Conservation (phyloP, 2,888 invertebrate species). For the Matsumyia berberina region DNA sequence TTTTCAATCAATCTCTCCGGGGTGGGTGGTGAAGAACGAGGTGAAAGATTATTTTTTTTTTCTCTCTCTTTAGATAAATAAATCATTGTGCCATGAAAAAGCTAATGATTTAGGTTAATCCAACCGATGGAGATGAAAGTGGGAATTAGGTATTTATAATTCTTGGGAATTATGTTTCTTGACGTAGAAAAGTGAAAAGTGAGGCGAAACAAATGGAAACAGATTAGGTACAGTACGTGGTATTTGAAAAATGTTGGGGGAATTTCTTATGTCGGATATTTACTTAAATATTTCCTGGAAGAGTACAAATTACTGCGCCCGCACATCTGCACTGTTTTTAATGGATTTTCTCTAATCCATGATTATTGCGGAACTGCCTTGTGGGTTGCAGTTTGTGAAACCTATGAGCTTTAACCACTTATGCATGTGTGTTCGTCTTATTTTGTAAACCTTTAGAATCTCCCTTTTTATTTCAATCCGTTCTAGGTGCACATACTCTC, state of each 20-base stretch:
- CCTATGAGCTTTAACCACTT: too few relatives aligned
- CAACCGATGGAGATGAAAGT: conserved; percentile 8
- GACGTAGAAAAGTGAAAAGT: conserved; percentile 9
- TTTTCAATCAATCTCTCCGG: conserved; percentile 17
- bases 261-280: too few relatives aligned
- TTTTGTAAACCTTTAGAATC: too few relatives aligned
- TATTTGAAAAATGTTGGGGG: background rate
- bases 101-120: conserved; percentile 21
- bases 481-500: too few relatives aligned
- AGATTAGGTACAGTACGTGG: background rate
- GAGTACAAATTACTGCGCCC: too few relatives aligned
- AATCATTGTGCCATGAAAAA: conserved; percentile 17
- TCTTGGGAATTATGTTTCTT: conserved; percentile 8
- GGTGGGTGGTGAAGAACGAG: background rate
- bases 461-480: too few relatives aligned
- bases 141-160: conserved; percentile 16
- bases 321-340: too few relatives aligned
- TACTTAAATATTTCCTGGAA: too few relatives aligned
- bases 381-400: too few relatives aligned
- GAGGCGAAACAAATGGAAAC: background rate
- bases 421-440: too few relatives aligned
- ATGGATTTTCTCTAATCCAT: too few relatives aligned
- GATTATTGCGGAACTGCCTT: too few relatives aligned
- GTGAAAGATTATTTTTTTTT: background rate
- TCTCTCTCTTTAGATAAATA: conserved; percentile 17